These are phyloP conservation scores for Lochmaea capreae DNA, from an alignment of 2,888 invertebrate genomes.

Conservation along the genomic window DNA sequence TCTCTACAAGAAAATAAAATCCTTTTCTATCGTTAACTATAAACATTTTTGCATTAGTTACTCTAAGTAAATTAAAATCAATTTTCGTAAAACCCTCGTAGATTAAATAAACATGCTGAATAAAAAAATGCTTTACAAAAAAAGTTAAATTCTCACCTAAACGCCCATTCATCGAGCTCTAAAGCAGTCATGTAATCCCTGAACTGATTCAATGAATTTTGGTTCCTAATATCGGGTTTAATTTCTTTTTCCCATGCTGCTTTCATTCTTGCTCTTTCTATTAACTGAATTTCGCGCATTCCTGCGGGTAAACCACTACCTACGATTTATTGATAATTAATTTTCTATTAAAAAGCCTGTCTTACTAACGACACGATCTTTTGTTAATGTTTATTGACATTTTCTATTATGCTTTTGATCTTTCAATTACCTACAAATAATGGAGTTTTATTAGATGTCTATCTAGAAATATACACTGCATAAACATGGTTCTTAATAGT, in stretches of 20 bases:
- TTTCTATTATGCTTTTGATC: not conserved
- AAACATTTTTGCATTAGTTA: too few relatives aligned
- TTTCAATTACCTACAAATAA: not conserved
- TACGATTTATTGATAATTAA: conserved; percentile 41
- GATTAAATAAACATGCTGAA: conserved; percentile 6
- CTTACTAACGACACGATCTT: too few relatives aligned
- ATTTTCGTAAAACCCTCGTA: too few relatives aligned
- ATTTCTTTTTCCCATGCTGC: conserved; percentile 73
- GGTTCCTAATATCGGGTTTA: conserved; percentile 67
- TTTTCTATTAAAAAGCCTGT: not conserved
- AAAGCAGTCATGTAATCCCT: conserved; percentile 80
- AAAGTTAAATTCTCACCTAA: conserved; percentile 70
- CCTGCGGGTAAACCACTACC: conserved; percentile 74
- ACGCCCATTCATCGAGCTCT: conserved; percentile 86
- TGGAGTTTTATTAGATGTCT: not conserved
- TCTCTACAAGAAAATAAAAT: conserved; percentile 9
- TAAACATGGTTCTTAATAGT: too few relatives aligned
- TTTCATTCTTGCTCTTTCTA: conserved; percentile 77
- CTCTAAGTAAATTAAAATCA: too few relatives aligned
- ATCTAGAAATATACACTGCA: not conserved
- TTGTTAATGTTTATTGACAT: not conserved
- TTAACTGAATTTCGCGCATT: conserved; percentile 72
- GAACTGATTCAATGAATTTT: conserved; percentile 71
- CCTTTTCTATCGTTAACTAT: too few relatives aligned
- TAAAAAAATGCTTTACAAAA: not conserved